phyloP scores from a whole-genome alignment of 2,113 vertebrate species.

The Haplochromis vanheusdeni region DNA sequence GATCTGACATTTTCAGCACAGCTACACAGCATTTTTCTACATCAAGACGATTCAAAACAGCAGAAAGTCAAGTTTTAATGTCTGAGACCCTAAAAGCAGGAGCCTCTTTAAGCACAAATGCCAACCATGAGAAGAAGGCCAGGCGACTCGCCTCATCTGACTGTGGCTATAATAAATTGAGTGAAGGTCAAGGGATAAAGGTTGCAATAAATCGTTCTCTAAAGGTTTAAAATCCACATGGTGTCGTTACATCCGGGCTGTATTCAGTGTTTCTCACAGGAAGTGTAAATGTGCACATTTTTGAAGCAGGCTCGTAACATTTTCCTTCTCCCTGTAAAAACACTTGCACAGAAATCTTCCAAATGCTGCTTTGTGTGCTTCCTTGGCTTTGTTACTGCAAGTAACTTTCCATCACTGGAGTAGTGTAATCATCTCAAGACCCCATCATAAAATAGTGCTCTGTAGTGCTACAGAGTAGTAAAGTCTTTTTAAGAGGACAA shows the following conservation, averaged over 20 bases:
- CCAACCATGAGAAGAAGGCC: neutral
- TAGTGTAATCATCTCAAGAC: neutral
- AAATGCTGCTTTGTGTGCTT: neutral
- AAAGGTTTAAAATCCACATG: neutral
- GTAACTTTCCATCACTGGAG: neutral
- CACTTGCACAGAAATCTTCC: neutral
- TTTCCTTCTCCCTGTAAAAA: neutral
- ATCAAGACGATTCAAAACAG: neutral
- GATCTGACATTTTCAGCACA: neutral
- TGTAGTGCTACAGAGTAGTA: neutral
- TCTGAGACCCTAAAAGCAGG: neutral
- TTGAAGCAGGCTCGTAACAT: neutral
- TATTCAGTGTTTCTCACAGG: neutral
- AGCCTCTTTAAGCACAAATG: neutral
- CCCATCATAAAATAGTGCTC: neutral
- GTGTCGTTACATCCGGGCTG: accelerated
- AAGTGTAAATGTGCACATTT: neutral
- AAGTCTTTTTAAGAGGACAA: neutral
- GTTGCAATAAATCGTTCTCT: neutral
- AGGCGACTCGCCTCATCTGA: neutral
- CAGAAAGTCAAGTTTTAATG: neutral
- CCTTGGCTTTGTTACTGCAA: neutral
- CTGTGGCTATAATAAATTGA: neutral
- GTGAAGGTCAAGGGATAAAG: neutral
- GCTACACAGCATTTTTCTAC: neutral